Percentiles rank a stretch among this genome's conserved stretches.
Conservation (phyloP, 2,797 vertebrate species). For the Phrynocephalus vlangalii region DNA sequence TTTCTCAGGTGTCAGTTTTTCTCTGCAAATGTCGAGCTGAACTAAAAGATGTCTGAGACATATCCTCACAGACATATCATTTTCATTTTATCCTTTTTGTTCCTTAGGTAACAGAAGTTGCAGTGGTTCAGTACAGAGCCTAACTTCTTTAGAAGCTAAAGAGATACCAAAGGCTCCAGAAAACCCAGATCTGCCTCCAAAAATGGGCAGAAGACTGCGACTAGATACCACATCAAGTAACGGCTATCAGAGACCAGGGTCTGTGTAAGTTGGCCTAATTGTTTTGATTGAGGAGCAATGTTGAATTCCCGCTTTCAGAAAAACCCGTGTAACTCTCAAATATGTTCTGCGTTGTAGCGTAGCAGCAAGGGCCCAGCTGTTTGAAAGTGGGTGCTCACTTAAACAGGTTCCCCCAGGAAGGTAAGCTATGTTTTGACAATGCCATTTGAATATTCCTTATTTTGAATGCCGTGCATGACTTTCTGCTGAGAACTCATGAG, state of each 20-base stretch:
- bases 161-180: slow-evolving; percentile 80
- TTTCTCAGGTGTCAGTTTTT: not conserved
- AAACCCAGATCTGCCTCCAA: slow-evolving; percentile 87
- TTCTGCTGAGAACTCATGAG: not conserved
- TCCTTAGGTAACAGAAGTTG: slow-evolving; percentile 91
- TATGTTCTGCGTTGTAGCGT: slow-evolving; percentile 82
- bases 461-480: not conserved
- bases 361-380: slow-evolving; percentile 89
- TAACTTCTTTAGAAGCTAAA: slow-evolving; percentile 88
- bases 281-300: not conserved
- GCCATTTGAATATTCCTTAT: not conserved
- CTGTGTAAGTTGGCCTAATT: slow-evolving; percentile 85
- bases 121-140: slow-evolving; percentile 91
- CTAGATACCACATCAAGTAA: slow-evolving; percentile 87
- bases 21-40: too few species aligned
- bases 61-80: too few species aligned
- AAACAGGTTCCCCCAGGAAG: slow-evolving; percentile 82
- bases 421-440: slow-evolving; percentile 69
- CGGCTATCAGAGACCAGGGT: slow-evolving; percentile 92
- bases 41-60: not conserved
- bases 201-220: slow-evolving; percentile 80
- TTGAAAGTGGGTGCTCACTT: slow-evolving; percentile 85
- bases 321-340: slow-evolving; percentile 43
- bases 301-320: not conserved
- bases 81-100: slow-evolving; percentile 66